Conservation (phyloP, 2,797 vertebrate genomes). For the Podarcis lilfordi region DNA sequence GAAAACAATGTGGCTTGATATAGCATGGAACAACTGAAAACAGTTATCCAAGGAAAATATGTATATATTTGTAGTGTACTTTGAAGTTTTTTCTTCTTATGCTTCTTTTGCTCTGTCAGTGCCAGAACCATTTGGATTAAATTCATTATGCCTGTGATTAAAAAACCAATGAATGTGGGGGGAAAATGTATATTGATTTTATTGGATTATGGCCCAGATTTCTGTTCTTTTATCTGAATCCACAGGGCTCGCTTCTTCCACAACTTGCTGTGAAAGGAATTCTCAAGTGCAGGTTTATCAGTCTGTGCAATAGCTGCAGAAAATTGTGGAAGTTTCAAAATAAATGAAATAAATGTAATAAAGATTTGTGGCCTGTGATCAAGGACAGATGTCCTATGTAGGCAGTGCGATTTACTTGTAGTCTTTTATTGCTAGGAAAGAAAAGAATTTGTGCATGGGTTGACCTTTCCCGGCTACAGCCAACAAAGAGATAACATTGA, state of each 20-base stretch:
- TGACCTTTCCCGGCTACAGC: not conserved
- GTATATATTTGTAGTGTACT: not conserved
- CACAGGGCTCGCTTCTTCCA: not conserved
- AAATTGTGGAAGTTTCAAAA: not conserved
- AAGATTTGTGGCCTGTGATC: not conserved
- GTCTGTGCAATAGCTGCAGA: not conserved
- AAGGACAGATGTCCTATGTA: not conserved
- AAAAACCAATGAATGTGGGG: constrained; percentile 21
- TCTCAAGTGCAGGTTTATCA: constrained; percentile 7
- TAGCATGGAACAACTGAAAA: not conserved
- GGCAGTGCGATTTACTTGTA: not conserved
- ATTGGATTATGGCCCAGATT: not conserved
- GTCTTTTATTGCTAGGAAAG: not conserved
- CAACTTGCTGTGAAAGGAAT: not conserved
- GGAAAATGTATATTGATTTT: not conserved
- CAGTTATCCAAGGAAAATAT: constrained; percentile 3
- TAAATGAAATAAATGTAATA: not conserved
- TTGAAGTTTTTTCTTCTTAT: constrained; percentile 17
- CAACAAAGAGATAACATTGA: not conserved
- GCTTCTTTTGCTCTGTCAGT: constrained; percentile 26
- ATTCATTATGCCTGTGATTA: constrained; percentile 23
- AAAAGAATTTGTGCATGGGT: not conserved
- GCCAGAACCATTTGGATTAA: constrained; percentile 31
- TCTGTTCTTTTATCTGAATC: not conserved
- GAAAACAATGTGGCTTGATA: not conserved